Base-by-base conservation (phyloP, 1,140 invertebrate genomes). In the Drosophila sp. region DNA sequence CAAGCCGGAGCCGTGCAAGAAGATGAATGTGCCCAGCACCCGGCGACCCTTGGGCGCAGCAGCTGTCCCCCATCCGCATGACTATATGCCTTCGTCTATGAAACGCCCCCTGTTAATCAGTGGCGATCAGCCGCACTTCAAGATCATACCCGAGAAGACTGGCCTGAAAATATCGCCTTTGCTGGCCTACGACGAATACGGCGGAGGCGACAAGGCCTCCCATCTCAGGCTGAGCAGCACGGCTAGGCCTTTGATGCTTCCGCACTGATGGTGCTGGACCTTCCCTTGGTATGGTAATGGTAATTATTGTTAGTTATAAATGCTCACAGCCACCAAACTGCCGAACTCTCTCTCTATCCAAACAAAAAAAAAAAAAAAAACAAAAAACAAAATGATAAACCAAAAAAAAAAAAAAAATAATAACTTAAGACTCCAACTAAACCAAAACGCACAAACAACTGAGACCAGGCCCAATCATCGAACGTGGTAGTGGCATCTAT, bases 141-240 rank as follows among this genome's bases (percentile, higher is more conserved):
- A 93, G 77, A 93, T 94, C 11, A 91, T 93, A 30, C 93, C 93
- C 10, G 92, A 93, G 70, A 93, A 92, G 81, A 93, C 92, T 30
- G 93, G 93, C 6, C 83, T 93, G 2, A 93, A 92, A 77, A 93
- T 93, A 50, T 93, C 93, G 47, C 93, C 93, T 4, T 86, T 94
- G 66, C 92, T 93, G 57, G 72, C 79, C 33, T 92, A 87, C 55
- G 90, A 92, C 50, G 90, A 91, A 1, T 85, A 90, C 25, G 79
- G 78, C 27, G 90, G 83, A 4, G 86, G 63, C n/a, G 80, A 79
- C 32, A 86, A 86, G 69, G 25, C 44, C 23, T 41, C 76, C 3
- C 91, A 90, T 35, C 80, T 90, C 54, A 90, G 90, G 66, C 76
- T 92, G 66, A 92, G 76, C 72, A 92, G 91, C 70, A 92, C 91